These are phyloP conservation scores for Lepidocolaptes lacrymiger DNA, from an alignment of 2,797 vertebrate species.

Conservation along the genomic window DNA sequence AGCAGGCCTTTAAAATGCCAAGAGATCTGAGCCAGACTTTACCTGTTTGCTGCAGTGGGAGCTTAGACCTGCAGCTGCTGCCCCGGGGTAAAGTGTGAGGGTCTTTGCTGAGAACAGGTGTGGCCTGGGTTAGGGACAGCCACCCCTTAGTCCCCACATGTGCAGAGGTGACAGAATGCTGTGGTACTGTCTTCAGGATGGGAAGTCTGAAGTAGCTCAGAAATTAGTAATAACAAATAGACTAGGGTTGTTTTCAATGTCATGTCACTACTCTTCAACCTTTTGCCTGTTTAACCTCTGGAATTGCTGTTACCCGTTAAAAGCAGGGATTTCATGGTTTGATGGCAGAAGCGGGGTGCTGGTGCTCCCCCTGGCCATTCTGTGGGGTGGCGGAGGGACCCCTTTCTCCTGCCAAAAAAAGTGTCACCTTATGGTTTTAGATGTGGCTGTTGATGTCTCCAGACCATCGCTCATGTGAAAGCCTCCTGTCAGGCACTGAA, in stretches of 20 bases:
- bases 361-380: neutral
- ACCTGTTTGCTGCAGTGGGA: rapidly evolving
- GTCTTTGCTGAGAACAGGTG: neutral
- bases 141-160: rapidly evolving
- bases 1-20: neutral
- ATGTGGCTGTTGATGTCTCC: neutral
- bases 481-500: neutral
- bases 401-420: neutral
- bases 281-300: neutral
- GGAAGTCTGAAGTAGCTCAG: neutral
- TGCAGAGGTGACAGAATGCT: neutral
- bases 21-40: neutral
- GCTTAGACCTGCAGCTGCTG: neutral
- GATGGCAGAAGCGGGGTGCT: neutral
- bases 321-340: neutral
- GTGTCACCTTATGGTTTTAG: neutral
- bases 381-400: neutral
- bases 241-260: neutral
- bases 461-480: rapidly evolving
- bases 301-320: neutral
- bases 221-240: neutral
- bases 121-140: neutral
- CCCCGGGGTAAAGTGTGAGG: neutral
- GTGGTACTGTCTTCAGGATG: neutral
- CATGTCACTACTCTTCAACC: rapidly evolving